Conservation (phyloP, 2,113 vertebrate genomes). For the Gobio gobio region DNA sequence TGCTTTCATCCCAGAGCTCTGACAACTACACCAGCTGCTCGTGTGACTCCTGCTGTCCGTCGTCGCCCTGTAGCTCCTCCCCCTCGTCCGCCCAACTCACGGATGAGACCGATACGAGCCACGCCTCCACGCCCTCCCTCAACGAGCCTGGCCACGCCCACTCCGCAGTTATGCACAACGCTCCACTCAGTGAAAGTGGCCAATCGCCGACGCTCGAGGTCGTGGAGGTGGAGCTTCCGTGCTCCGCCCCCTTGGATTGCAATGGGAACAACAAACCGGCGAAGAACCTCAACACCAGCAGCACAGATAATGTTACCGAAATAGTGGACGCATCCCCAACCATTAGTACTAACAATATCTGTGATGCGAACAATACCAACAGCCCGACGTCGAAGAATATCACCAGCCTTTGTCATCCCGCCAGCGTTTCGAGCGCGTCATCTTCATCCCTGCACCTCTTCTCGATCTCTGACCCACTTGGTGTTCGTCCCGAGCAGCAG, state of each 20-base stretch:
- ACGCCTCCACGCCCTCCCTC: conserved; percentile 69
- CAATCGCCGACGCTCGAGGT: neutral
- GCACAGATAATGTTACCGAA: conserved; percentile 30
- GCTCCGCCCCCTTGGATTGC: conserved; percentile 35
- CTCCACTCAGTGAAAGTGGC: conserved; percentile 10
- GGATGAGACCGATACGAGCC: conserved; percentile 82
- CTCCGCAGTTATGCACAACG: conserved; percentile 46
- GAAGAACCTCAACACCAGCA: conserved; percentile 34
- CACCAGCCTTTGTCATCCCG: conserved; percentile 42
- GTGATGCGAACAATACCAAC: neutral
- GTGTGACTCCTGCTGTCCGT: conserved; percentile 85
- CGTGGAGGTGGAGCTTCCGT: conserved; percentile 31
- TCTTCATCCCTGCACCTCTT: conserved; percentile 50
- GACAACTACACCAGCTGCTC: conserved; percentile 87
- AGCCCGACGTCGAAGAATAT: conserved; percentile 22
- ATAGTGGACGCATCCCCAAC: neutral
- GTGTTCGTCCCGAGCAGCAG: conserved; percentile 20
- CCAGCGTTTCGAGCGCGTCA: conserved; percentile 45
- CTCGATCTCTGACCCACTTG: conserved; percentile 63
- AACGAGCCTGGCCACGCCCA: conserved; percentile 63
- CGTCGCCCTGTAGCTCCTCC: conserved; percentile 84
- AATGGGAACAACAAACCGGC: conserved; percentile 47
- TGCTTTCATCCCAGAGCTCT: conserved; percentile 82
- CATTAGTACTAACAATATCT: conserved; percentile 14
- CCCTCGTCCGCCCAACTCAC: conserved; percentile 83